phyloP scores from a whole-genome alignment of 37 sponge, comb jelly and placozoan genomes.

The Spongilla lacustris region DNA sequence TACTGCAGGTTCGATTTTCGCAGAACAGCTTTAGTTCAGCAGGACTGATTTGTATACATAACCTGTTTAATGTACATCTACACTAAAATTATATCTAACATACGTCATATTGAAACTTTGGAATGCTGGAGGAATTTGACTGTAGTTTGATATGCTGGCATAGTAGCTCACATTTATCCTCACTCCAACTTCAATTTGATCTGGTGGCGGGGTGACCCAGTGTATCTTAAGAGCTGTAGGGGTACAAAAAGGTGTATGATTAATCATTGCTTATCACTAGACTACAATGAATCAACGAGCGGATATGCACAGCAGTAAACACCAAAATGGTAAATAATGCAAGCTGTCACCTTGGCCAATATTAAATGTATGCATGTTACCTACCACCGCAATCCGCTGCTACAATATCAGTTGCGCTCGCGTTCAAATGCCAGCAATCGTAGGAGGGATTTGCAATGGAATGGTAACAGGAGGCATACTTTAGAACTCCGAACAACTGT shows the following conservation, averaged over 20 bases:
- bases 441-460: neutral
- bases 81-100: neutral
- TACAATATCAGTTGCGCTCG: neutral
- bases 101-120: neutral
- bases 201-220: slow-evolving; percentile 31
- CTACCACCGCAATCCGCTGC: slow-evolving; percentile 47
- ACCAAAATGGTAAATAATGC: neutral
- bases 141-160: neutral
- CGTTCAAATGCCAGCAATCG: slow-evolving; percentile 65
- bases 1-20: neutral
- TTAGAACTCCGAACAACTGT: neutral
- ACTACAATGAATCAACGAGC: neutral
- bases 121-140: neutral
- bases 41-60: neutral
- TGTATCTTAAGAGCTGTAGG: slow-evolving; percentile 36
- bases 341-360: neutral
- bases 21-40: slow-evolving; percentile 24
- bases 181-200: slow-evolving; percentile 10
- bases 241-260: neutral
- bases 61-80: neutral
- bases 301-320: neutral
- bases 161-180: neutral
- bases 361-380: neutral
- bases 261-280: neutral
- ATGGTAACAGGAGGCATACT: slow-evolving; percentile 1